Percentiles rank a stretch among this genome's conserved stretches.
Evolutionary conservation across 2,888 invertebrate species (phyloP).

Genomic region (Sepioteuthis lessoniana): DNA sequence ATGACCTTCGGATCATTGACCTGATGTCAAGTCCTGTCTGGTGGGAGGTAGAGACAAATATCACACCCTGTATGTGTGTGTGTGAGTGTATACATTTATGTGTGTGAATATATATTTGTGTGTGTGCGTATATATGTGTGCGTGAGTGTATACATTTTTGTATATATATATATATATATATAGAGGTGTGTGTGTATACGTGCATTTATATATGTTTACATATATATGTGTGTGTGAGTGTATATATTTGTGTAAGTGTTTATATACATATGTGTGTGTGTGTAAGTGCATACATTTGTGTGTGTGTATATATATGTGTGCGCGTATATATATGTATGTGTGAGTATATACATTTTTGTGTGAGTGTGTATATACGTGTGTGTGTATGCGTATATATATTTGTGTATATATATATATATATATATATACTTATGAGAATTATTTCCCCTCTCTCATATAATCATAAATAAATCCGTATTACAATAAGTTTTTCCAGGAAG

Average conservation of each 20-base stretch:
- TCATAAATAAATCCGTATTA: no score
- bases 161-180: no score
- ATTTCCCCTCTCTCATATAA: no score
- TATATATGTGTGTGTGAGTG: conserved; percentile 5
- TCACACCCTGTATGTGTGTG: no score
- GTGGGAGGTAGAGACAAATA: no score
- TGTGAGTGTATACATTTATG: no score
- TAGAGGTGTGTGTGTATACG: no score
- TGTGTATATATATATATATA: neutral
- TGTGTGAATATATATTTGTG: no score
- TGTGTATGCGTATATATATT: neutral
- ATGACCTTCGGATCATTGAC: no score
- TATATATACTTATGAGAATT: neutral
- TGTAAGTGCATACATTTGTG: neutral
- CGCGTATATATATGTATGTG: neutral
- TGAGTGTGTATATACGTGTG: neutral
- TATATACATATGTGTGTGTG: conserved; percentile 19
- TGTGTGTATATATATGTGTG: neutral
- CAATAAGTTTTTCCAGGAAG: no score
- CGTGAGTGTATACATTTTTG: no score
- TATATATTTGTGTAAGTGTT: conserved; percentile 40
- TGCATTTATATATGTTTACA: neutral
- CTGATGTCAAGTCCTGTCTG: no score
- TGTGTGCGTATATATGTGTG: neutral
- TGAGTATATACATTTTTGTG: neutral